Evolutionary conservation across 2,113 vertebrate genomes (phyloP).

Genomic region (Lasiurus cinereus): DNA sequence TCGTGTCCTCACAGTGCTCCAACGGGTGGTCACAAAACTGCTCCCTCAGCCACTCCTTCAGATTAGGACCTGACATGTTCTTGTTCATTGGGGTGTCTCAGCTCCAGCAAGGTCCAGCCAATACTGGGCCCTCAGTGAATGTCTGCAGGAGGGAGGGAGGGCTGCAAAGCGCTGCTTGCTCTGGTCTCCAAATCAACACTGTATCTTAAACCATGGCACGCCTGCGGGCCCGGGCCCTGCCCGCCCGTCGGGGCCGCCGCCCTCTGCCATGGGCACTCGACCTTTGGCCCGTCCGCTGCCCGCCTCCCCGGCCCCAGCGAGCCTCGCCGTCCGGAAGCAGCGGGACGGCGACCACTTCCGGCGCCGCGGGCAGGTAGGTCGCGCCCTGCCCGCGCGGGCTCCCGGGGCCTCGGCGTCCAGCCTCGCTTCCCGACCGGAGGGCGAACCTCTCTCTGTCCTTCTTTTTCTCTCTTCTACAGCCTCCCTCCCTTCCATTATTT

Average conservation of each 20-base stretch:
- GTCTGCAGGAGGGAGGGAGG: background rate
- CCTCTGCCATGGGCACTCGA: slow-evolving; percentile 72
- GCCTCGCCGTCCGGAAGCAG: background rate
- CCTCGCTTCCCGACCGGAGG: rapidly evolving
- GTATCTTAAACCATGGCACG: background rate
- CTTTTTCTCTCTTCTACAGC: too few relatives aligned
- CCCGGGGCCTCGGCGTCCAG: background rate
- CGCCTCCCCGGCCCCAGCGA: background rate
- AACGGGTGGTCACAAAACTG: slow-evolving; percentile 95
- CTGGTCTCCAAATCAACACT: background rate
- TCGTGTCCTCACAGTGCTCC: slow-evolving; percentile 93
- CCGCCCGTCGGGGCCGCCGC: slow-evolving; percentile 64
- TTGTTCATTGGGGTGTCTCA: background rate
- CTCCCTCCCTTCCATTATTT: too few relatives aligned
- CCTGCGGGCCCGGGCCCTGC: slow-evolving; percentile 68
- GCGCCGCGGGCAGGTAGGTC: background rate
- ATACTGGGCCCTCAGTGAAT: background rate
- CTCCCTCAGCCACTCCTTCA: slow-evolving; percentile 96
- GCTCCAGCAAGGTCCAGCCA: background rate
- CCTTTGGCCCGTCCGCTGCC: background rate
- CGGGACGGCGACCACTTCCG: background rate
- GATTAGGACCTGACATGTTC: slow-evolving; percentile 86
- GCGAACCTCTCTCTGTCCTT: too few relatives aligned
- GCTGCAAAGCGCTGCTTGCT: background rate
- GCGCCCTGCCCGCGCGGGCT: background rate